Conservation (phyloP, 2,113 vertebrate genomes). For the Erythrocercus mccallii region DNA sequence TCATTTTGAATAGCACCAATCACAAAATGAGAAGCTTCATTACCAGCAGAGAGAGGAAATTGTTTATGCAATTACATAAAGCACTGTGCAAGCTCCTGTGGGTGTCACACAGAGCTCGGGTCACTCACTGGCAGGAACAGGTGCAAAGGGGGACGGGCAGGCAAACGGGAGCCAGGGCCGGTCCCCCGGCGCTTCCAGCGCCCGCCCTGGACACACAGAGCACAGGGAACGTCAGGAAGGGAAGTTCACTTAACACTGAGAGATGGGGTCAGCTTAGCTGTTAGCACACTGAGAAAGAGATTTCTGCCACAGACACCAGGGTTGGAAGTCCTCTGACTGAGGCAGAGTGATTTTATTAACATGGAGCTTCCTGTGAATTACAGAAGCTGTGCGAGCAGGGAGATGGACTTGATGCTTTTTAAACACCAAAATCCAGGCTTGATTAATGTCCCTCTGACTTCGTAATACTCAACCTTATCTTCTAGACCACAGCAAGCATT, state of each 20-base stretch:
- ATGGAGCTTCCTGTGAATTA: neutral
- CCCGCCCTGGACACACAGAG: neutral
- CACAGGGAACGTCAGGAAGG: rapidly evolving
- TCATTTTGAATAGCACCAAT: slow-evolving; percentile 36
- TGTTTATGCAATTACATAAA: neutral
- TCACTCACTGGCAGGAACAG: neutral
- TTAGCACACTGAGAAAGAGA: no score
- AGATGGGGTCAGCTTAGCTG: neutral
- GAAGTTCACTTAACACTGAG: neutral
- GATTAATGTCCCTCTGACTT: neutral
- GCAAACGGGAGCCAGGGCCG: rapidly evolving
- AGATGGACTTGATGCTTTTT: neutral
- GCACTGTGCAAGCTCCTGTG: neutral
- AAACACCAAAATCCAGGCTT: neutral
- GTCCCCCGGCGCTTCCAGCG: rapidly evolving
- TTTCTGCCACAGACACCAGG: neutral
- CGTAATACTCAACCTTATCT: neutral
- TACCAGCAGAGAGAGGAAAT: slow-evolving; percentile 1
- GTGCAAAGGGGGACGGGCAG: neutral
- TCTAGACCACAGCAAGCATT: neutral
- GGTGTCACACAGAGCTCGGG: neutral
- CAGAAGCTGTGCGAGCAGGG: neutral
- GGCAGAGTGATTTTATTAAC: neutral
- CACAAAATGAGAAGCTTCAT: slow-evolving; percentile 23
- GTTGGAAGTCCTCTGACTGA: neutral